Conservation (phyloP, 1,140 invertebrate genomes). For the Orussus abietinus region DNA sequence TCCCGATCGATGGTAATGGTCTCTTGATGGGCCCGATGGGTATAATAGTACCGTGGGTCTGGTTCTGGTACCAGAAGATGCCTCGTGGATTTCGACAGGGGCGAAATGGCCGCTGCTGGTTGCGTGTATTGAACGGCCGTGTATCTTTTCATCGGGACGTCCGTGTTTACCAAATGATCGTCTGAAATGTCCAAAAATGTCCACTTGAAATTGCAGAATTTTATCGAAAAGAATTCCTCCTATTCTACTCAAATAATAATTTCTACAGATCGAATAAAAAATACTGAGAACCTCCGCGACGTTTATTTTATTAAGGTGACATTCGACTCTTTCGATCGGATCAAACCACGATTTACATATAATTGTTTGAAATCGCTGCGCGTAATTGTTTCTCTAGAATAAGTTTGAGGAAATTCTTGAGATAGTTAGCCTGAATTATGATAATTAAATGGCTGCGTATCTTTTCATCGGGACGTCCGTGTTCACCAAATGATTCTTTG, state of each 20-base stretch:
- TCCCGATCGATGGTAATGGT: constrained; percentile 59
- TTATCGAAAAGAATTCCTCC: not conserved
- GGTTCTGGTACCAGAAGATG: constrained; percentile 71
- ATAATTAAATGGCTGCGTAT: constrained; percentile 73
- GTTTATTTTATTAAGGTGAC: no score
- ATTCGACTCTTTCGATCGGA: no score
- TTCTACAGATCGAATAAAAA: no score
- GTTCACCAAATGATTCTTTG: constrained; percentile 48
- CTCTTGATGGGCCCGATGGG: constrained; percentile 58
- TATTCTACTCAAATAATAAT: not conserved
- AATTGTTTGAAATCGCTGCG: no score
- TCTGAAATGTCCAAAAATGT: constrained; percentile 35
- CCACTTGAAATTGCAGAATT: not conserved
- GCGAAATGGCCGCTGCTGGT: constrained; percentile 71
- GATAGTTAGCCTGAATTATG: no score
- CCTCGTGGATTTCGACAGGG: constrained; percentile 74
- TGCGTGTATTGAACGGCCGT: constrained; percentile 77
- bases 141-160: constrained; percentile 68
- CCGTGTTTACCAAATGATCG: constrained; percentile 57
- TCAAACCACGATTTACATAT: no score
- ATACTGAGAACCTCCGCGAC: no score
- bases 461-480: constrained; percentile 71
- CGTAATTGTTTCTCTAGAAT: no score
- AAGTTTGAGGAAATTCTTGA: no score
- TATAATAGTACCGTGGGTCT: constrained; percentile 68